These are phyloP conservation scores for Xestobium rufovillosum DNA, from an alignment of 2,888 invertebrate species.

Conservation along the genomic window DNA sequence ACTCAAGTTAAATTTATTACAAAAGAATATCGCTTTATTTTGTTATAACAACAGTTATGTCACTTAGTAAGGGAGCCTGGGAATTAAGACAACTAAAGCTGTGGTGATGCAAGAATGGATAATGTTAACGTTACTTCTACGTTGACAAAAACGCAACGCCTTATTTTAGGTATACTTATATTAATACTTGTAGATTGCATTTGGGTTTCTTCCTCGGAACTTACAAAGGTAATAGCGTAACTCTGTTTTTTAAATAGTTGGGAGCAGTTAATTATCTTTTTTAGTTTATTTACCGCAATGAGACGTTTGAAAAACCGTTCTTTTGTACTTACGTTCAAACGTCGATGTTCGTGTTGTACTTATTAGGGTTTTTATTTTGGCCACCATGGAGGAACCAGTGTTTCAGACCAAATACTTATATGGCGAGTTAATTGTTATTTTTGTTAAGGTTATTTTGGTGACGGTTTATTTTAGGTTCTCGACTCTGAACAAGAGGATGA, in stretches of 20 bases:
- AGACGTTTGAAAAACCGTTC: constrained; percentile 87
- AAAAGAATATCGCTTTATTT: no score
- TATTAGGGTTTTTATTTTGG: constrained; percentile 81
- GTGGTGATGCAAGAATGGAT: no score
- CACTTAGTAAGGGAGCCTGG: no score
- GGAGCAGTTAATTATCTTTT: no score
- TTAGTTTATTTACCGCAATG: constrained; percentile 79
- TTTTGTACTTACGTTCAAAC: constrained; percentile 94
- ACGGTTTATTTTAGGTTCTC: constrained; percentile 59
- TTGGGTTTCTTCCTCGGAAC: constrained; percentile 93
- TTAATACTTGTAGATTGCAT: constrained; percentile 87
- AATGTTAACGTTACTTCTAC: constrained; percentile 37
- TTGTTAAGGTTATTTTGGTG: constrained; percentile 2
- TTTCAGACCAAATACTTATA: constrained; percentile 54
- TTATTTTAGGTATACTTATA: constrained; percentile 78
- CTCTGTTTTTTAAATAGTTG: constrained; percentile 22
- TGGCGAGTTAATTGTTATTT: constrained; percentile 47
- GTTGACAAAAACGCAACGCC: constrained; percentile 60
- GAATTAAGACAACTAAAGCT: no score
- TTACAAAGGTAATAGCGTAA: constrained; percentile 81
- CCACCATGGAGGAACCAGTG: constrained; percentile 87
- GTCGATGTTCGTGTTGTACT: constrained; percentile 86
- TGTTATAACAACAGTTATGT: no score
- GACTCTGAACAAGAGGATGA: constrained; percentile 74
- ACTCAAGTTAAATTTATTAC: no score